These are phyloP conservation scores for Dasypus novemcinctus DNA, from an alignment of 2,113 vertebrate species.

Conservation along the genomic window DNA sequence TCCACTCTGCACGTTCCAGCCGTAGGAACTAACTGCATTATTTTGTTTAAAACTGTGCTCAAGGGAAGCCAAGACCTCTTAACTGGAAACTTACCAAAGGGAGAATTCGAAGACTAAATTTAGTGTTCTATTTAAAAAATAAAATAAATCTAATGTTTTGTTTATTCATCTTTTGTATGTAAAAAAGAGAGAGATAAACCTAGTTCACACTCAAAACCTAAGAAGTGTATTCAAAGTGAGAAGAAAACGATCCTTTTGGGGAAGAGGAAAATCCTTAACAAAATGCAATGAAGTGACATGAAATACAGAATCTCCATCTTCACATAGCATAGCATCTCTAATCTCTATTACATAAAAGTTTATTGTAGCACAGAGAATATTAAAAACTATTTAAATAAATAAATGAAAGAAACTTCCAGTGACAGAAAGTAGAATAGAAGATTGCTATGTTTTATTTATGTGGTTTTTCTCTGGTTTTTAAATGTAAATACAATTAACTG, in stretches of 20 bases:
- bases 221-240: constrained; percentile 67
- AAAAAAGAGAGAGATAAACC: constrained; percentile 62
- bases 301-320: constrained; percentile 54
- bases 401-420: constrained; percentile 48
- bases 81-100: constrained; percentile 84
- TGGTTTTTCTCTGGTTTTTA: constrained; percentile 45
- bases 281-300: constrained; percentile 61
- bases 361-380: constrained; percentile 68
- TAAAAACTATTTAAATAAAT: constrained; percentile 68
- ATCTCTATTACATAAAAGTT: constrained; percentile 72
- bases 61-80: constrained; percentile 85
- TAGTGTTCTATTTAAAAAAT: constrained; percentile 77
- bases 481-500: constrained; percentile 55
- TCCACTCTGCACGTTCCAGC: constrained; percentile 84
- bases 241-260: constrained; percentile 67
- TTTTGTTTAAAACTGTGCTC: constrained; percentile 87
- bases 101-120: constrained; percentile 77
- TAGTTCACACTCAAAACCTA: constrained; percentile 68
- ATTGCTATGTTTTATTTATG: constrained; percentile 53
- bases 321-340: constrained; percentile 50
- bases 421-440: constrained; percentile 36
- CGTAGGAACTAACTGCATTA: constrained; percentile 84
- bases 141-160: constrained; percentile 75
- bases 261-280: constrained; percentile 72
- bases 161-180: constrained; percentile 75